These are phyloP conservation scores for Caretta caretta DNA, from an alignment of 2,113 vertebrate genomes.

Conservation along the genomic window DNA sequence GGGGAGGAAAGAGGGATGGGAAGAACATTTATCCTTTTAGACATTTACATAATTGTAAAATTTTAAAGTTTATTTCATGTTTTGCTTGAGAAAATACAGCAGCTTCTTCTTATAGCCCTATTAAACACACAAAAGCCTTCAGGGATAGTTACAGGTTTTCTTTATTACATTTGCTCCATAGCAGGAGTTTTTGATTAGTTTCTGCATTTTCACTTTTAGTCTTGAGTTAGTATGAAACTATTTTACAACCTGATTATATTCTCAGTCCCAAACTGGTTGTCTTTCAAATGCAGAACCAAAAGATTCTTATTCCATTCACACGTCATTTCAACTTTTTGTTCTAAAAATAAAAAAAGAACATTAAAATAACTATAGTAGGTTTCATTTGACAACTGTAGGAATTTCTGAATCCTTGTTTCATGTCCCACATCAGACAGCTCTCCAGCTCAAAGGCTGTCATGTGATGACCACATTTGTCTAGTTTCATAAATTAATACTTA, in stretches of 20 bases:
- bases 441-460: not conserved
- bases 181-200: not conserved
- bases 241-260: not conserved
- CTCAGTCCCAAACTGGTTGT: not conserved
- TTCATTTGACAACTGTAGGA: not conserved
- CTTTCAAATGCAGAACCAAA: not conserved
- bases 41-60: not conserved
- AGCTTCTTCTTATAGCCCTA: not conserved
- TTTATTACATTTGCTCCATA: not conserved
- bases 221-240: not conserved
- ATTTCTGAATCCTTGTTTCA: not conserved
- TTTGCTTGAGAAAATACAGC: not conserved
- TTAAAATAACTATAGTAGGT: not conserved
- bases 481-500: not conserved
- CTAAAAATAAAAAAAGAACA: not conserved
- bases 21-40: not conserved
- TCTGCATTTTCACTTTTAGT: not conserved
- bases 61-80: not conserved
- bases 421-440: not conserved
- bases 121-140: accelerated
- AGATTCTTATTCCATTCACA: not conserved
- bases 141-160: not conserved
- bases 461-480: not conserved
- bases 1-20: not conserved
- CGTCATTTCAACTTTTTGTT: not conserved